phyloP scores from a whole-genome alignment of 2,113 vertebrate species.

The Pteruthius melanotis region DNA sequence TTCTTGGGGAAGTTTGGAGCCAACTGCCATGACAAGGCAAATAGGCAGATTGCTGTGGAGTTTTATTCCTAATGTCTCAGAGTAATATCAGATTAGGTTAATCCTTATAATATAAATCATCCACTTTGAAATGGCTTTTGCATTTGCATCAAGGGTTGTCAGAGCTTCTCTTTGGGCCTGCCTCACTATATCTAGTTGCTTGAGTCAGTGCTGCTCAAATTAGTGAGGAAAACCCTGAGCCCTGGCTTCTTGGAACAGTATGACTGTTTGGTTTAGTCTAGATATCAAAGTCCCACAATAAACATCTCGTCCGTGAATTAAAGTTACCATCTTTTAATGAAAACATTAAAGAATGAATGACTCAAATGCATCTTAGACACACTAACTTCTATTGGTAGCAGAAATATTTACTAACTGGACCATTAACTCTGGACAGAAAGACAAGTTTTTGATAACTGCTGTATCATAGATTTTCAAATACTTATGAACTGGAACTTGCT shows the following conservation, averaged over 20 bases:
- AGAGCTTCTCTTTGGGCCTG: not conserved
- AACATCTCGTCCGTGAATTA: not conserved
- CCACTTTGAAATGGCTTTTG: not conserved
- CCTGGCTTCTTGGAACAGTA: not conserved
- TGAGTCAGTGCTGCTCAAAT: not conserved
- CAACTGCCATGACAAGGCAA: not conserved
- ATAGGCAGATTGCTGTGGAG: not conserved
- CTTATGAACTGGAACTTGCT: not conserved
- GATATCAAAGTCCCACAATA: not conserved
- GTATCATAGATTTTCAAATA: not conserved
- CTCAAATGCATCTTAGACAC: accelerated
- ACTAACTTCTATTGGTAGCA: not conserved
- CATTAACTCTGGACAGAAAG: not conserved
- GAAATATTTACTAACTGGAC: not conserved
- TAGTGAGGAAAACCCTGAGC: not conserved
- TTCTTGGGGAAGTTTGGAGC: not conserved
- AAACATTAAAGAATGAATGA: not conserved
- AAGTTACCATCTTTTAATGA: not conserved
- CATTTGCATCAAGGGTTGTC: not conserved
- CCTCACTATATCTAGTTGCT: not conserved
- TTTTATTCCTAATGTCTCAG: not conserved
- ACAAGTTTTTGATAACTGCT: not conserved
- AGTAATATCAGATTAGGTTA: not conserved
- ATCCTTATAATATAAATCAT: not conserved
- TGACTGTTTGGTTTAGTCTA: not conserved